Conservation (phyloP, 1,140 invertebrate genomes). For the Cepaea nemoralis region DNA sequence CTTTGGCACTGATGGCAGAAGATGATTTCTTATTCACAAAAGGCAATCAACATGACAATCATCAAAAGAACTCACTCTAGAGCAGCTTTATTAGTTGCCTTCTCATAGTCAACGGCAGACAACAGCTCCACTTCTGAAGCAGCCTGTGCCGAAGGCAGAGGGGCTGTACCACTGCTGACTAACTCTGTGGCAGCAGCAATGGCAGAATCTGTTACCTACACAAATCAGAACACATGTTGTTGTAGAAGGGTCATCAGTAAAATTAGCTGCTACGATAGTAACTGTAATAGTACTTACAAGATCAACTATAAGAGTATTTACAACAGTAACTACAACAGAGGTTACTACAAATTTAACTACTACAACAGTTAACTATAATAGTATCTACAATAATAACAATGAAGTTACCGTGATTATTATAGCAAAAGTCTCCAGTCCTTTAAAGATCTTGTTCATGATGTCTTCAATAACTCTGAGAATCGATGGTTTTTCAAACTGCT, state of each 20-base stretch:
- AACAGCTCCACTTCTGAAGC: conserved; percentile 38
- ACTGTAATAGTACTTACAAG: too few species aligned
- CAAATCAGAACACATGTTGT: too few species aligned
- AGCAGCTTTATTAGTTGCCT: conserved; percentile 32
- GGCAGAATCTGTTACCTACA: conserved; percentile 2
- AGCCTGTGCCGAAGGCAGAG: conserved; percentile 1
- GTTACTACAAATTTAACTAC: too few species aligned
- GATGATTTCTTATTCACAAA: too few species aligned
- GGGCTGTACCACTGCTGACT: not conserved
- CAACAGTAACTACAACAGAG: too few species aligned
- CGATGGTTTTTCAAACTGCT: conserved; percentile 85
- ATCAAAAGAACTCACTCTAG: conserved; percentile 5
- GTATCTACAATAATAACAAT: too few species aligned
- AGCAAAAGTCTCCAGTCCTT: conserved; percentile 73
- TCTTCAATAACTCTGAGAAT: conserved; percentile 82
- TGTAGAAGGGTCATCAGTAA: too few species aligned
- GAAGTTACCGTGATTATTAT: conserved; percentile 69
- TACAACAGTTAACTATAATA: too few species aligned
- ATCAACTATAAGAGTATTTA: too few species aligned
- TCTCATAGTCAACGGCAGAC: conserved; percentile 35
- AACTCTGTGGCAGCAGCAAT: conserved; percentile 21
- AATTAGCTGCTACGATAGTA: too few species aligned
- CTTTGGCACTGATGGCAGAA: too few species aligned
- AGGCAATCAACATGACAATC: too few species aligned
- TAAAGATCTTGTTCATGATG: conserved; percentile 73